Percentiles rank a stretch among this genome's conserved stretches.
Conservation (phyloP, 2,113 vertebrate genomes). For the Burhinus oedicnemus region DNA sequence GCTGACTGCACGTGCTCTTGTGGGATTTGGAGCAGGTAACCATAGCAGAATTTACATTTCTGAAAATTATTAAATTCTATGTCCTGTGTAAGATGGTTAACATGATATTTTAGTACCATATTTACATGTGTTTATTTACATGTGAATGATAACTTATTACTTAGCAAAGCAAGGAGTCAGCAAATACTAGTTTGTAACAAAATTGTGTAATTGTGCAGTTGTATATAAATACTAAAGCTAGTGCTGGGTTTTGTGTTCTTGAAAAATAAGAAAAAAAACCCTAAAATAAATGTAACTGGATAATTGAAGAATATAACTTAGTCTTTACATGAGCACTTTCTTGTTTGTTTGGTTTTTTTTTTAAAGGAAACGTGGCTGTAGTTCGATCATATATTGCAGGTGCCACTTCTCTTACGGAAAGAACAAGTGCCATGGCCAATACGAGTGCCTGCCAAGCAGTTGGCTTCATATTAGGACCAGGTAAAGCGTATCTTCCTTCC, state of each 20-base stretch:
- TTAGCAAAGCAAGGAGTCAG: not conserved
- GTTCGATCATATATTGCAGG: conserved; percentile 91
- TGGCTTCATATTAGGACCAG: conserved; percentile 96
- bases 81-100: not conserved
- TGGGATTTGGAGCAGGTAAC: conserved; percentile 96
- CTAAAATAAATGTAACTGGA: not conserved
- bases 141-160: not conserved
- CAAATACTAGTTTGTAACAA: not conserved
- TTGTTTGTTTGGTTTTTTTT: not conserved
- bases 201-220: not conserved
- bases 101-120: accelerated
- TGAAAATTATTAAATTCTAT: not conserved
- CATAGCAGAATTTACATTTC: not conserved
- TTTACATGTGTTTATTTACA: not conserved
- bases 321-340: not conserved
- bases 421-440: conserved; percentile 93
- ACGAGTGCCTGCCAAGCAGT: conserved; percentile 93
- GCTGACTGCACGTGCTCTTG: conserved; percentile 86
- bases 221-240: not conserved
- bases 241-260: not conserved
- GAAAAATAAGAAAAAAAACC: not conserved
- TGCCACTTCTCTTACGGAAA: conserved; percentile 91
- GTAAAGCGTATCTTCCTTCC: conserved; percentile 65
- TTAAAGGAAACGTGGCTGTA: conserved; percentile 92
- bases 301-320: not conserved